Percentiles rank a stretch among this genome's conserved stretches.
phyloP scores from a whole-genome alignment of 1,140 invertebrate genomes.

The Megalopta genalis region DNA sequence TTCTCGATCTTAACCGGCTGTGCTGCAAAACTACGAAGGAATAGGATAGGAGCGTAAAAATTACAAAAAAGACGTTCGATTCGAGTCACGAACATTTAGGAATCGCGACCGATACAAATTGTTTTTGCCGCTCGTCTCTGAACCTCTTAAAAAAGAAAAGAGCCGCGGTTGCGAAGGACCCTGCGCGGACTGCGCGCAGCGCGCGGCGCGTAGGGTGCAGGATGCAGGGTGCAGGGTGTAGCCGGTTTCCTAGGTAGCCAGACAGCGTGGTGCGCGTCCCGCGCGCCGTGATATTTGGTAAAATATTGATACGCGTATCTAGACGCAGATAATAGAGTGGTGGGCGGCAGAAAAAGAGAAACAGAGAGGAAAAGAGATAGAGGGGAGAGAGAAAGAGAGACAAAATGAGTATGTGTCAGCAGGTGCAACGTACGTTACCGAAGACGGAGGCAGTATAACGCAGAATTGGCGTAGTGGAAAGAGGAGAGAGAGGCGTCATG shows the following conservation, averaged over 20 bases:
- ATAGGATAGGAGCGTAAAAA: not conserved
- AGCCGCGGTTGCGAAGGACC: too few species aligned
- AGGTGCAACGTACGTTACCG: constrained; percentile 7
- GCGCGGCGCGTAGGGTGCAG: too few species aligned
- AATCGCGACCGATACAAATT: too few species aligned
- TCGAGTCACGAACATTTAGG: too few species aligned
- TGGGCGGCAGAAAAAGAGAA: constrained; percentile 21
- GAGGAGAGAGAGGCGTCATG: not conserved
- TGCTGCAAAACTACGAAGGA: not conserved
- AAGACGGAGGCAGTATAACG: constrained; percentile 13
- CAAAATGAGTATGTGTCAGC: too few species aligned
- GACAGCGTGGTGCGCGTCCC: too few species aligned
- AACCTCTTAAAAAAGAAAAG: too few species aligned
- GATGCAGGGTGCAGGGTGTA: too few species aligned
- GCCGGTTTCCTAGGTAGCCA: too few species aligned
- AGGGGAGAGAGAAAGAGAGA: constrained; percentile 10
- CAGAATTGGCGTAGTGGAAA: constrained; percentile 36
- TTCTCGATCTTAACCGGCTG: not conserved
- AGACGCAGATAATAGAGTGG: constrained; percentile 19
- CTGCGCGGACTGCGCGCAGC: too few species aligned
- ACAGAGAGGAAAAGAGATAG: constrained; percentile 1
- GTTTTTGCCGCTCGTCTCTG: too few species aligned
- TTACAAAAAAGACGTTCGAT: too few species aligned
- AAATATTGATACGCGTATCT: constrained; percentile 4
- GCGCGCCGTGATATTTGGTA: not conserved